phyloP scores from a whole-genome alignment of 2,113 vertebrate genomes.

The Rattus norvegicus region GRCr8 NC_086022.1:30601501-30602000 shows the following conservation, averaged over 20 bases:
- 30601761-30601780: not conserved
- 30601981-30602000: too few relatives aligned
- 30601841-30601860: not conserved
- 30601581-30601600: constrained; percentile 56
- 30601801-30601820: not conserved
- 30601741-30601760: constrained; percentile 21
- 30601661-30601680: constrained; percentile 12
- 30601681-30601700: constrained; percentile 58
- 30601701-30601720: constrained; percentile 56
- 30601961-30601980: too few relatives aligned
- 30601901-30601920: too few relatives aligned
- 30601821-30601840: not conserved
- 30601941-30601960: too few relatives aligned
- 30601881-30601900: not conserved
- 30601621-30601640: constrained; percentile 63
- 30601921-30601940: too few relatives aligned
- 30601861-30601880: not conserved
- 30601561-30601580: constrained; percentile 60
- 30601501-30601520: constrained; percentile 48
- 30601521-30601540: constrained; percentile 56
- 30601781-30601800: not conserved
- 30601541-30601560: constrained; percentile 61
- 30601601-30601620: constrained; percentile 29
- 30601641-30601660: constrained; percentile 42
- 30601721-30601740: constrained; percentile 24